Base-by-base conservation (phyloP, 2,888 invertebrate genomes). In the Gortyna flavago region DNA sequence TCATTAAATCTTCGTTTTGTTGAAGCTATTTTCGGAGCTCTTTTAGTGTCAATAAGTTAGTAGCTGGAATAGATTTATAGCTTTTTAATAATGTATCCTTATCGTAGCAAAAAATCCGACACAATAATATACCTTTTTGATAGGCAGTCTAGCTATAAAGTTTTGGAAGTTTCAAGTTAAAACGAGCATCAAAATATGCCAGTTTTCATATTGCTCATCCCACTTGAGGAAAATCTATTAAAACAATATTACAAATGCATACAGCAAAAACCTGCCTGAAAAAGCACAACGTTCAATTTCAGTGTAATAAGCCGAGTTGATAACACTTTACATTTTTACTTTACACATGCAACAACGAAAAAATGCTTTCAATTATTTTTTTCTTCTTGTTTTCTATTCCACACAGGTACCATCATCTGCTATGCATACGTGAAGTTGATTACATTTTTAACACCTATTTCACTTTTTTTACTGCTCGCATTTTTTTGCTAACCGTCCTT, bases 361-460 rank as follows among this genome's bases (percentile, higher is more conserved):
- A 72, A 69, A 44, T 16, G 44, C 11, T 72, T 72, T 72, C 44
- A 79, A 71, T 54, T 57, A 69, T 66, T 72, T 77, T 61, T 8
- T 65, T 18, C 16, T 62, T 38, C 41, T 75, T 54, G 35, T 79
- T 80, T 76, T 61, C 41, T 48, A 48, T 57, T 74, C 75, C 48
- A 48, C n/a, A 21, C 51, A 48, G 54, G 21, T 51, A 38, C 68
- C 57, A 8, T 61, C 79, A 76, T 81, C 25, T 51, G 32, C 70
- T 80, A 87, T 85, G 83, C 75, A 70, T 67, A 44, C 32, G 51
- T 65, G 62, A 67, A 73, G 70, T 70, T 79, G 81, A 86, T 88
- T 87, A 86, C 85, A 80, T 84, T 84, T 72, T 81, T 82, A 81
- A 83, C 77, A 80, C 78, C 68, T 77, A 70, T 83, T 69, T 57